These are phyloP conservation scores for Xyliphius kryptos DNA, from an alignment of 2,113 vertebrate species.

Conservation along the genomic window DNA sequence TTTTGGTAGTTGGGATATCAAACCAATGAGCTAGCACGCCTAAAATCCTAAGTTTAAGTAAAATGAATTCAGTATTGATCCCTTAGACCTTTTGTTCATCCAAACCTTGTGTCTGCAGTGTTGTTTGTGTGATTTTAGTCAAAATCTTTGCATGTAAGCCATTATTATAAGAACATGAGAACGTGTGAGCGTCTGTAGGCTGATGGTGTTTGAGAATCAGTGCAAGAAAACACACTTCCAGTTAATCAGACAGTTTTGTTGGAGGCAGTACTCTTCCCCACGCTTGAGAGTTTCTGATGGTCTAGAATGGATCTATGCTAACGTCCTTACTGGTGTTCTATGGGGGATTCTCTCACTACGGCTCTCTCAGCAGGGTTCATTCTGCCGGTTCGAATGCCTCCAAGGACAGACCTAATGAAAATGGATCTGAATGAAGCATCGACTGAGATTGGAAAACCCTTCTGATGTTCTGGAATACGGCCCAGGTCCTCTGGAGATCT, in stretches of 20 bases:
- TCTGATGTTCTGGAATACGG: neutral
- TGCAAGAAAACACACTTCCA: too few species aligned
- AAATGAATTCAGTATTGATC: too few species aligned
- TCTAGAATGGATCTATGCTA: constrained; percentile 1
- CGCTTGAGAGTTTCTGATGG: neutral
- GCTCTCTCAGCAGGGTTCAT: neutral
- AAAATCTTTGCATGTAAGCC: too few species aligned
- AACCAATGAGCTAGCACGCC: too few species aligned
- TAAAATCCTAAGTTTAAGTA: too few species aligned
- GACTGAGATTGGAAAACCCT: neutral
- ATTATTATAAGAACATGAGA: too few species aligned
- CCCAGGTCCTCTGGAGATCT: neutral
- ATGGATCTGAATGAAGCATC: neutral
- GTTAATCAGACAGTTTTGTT: neutral
- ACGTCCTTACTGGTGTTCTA: neutral
- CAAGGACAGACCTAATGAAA: neutral
- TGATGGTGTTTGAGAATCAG: too few species aligned
- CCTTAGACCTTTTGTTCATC: too few species aligned
- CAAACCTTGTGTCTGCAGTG: too few species aligned
- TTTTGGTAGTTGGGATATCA: too few species aligned
- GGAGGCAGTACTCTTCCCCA: neutral
- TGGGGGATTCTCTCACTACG: neutral
- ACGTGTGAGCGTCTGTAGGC: too few species aligned
- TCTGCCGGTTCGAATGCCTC: neutral
- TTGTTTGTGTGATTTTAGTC: too few species aligned